Conservation (phyloP, 2,888 invertebrate species). For the Parthenolecanium corni region DNA sequence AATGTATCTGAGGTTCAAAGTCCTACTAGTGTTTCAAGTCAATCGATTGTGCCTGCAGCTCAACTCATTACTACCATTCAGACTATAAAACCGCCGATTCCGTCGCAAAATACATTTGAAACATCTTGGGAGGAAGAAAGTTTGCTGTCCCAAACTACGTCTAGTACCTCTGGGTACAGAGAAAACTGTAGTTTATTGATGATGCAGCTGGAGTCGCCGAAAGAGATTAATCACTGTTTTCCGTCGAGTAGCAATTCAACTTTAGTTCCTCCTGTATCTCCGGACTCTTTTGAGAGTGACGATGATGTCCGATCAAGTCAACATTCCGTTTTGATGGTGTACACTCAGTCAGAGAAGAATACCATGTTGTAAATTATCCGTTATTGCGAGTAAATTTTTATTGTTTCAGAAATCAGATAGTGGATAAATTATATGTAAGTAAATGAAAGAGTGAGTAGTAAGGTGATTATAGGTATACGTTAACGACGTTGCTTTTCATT, state of each 20-base stretch:
- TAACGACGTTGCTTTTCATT: too few relatives aligned
- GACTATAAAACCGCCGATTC: not conserved
- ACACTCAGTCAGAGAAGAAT: conserved; percentile 74
- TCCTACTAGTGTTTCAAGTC: conserved; percentile 9
- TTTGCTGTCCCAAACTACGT: conserved; percentile 31
- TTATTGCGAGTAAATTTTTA: too few relatives aligned
- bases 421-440: too few relatives aligned
- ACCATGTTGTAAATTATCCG: conserved; percentile 54
- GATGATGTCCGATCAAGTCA: conserved; percentile 39
- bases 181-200: conserved; percentile 52
- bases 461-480: too few relatives aligned
- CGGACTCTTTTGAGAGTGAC: conserved; percentile 18
- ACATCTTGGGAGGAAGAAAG: conserved; percentile 34
- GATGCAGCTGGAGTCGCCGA: conserved; percentile 39
- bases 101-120: conserved; percentile 15
- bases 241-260: conserved; percentile 22
- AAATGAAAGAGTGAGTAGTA: too few relatives aligned
- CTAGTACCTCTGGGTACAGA: conserved; percentile 43
- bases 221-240: conserved; percentile 23
- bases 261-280: conserved; percentile 20
- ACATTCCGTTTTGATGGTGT: conserved; percentile 61
- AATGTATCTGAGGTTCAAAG: conserved; percentile 25
- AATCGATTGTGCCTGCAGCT: not conserved
- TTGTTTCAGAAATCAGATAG: too few relatives aligned
- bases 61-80: conserved; percentile 1